Evolutionary conservation across 2,113 vertebrate species (phyloP).

Genomic region (Cololabis saira): DNA sequence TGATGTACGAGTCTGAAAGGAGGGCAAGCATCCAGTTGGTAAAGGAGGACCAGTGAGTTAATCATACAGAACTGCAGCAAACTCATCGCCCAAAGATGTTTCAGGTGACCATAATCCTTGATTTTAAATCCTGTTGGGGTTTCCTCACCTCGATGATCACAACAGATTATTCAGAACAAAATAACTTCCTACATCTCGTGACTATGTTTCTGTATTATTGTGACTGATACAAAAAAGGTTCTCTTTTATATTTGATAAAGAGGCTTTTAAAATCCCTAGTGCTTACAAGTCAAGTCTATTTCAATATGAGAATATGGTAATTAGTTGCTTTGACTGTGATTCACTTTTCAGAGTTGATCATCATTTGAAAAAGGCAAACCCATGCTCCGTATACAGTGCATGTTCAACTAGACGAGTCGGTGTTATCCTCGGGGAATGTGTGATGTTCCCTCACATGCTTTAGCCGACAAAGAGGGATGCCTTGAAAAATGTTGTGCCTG

Average conservation of each 20-base stretch:
- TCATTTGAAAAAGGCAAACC: slow-evolving; percentile 6
- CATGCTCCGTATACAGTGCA: neutral
- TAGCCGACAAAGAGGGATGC: slow-evolving; percentile 53
- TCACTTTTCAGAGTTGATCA: neutral
- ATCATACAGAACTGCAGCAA: no score
- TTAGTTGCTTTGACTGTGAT: neutral
- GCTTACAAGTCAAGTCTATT: neutral
- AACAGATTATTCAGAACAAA: no score
- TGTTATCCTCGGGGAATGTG: slow-evolving; percentile 15
- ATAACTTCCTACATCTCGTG: neutral
- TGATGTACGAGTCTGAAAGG: no score
- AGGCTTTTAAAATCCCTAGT: neutral
- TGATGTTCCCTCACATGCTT: slow-evolving; percentile 45
- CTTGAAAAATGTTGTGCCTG: slow-evolving; percentile 58
- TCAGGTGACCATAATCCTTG: no score
- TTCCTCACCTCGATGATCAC: no score
- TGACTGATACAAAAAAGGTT: no score
- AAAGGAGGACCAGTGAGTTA: no score
- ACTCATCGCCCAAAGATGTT: no score
- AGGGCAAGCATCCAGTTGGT: no score
- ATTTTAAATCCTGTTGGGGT: no score
- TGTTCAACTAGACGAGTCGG: slow-evolving; percentile 37
- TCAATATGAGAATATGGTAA: neutral
- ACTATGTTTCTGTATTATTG: neutral
- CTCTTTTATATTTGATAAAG: slow-evolving; percentile 1